Evolutionary conservation across 2,888 invertebrate genomes (phyloP).

Genomic region (Rhagonycha lutea): DNA sequence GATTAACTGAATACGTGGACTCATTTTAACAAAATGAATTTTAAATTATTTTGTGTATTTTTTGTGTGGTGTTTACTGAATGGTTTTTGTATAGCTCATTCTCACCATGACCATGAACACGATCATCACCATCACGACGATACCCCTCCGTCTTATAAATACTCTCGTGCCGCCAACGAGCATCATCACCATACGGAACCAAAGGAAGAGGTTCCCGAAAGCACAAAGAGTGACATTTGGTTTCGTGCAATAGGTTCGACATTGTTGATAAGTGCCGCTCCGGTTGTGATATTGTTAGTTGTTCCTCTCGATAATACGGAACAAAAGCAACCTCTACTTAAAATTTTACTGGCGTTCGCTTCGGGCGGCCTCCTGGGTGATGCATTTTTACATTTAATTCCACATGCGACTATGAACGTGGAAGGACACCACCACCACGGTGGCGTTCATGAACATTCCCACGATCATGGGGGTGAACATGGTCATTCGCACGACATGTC

Average conservation of each 20-base stretch:
- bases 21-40: not conserved
- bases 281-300: slow-evolving; percentile 89
- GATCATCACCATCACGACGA: slow-evolving; percentile 56
- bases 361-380: slow-evolving; percentile 96
- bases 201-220: slow-evolving; percentile 13
- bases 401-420: slow-evolving; percentile 82
- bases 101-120: slow-evolving; percentile 38
- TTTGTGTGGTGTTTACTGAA: not conserved
- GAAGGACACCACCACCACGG: slow-evolving; percentile 50
- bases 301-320: slow-evolving; percentile 89
- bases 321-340: slow-evolving; percentile 83
- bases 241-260: slow-evolving; percentile 87
- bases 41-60: slow-evolving; percentile 1
- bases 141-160: slow-evolving; percentile 79
- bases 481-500: slow-evolving; percentile 78
- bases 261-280: slow-evolving; percentile 90
- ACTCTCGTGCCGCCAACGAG: slow-evolving; percentile 73
- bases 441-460: slow-evolving; percentile 61
- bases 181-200: slow-evolving; percentile 27
- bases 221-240: slow-evolving; percentile 60
- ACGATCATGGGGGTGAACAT: slow-evolving; percentile 61
- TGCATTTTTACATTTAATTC: slow-evolving; percentile 97
- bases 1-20: not conserved
- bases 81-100: slow-evolving; percentile 5
- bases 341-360: slow-evolving; percentile 89